Percentiles rank a stretch among this genome's conserved stretches.
Evolutionary conservation across 30 jellyfish, hydroid and myxozoan genomes (phyloP).

Genomic region (Clytia hemisphaerica): DNA sequence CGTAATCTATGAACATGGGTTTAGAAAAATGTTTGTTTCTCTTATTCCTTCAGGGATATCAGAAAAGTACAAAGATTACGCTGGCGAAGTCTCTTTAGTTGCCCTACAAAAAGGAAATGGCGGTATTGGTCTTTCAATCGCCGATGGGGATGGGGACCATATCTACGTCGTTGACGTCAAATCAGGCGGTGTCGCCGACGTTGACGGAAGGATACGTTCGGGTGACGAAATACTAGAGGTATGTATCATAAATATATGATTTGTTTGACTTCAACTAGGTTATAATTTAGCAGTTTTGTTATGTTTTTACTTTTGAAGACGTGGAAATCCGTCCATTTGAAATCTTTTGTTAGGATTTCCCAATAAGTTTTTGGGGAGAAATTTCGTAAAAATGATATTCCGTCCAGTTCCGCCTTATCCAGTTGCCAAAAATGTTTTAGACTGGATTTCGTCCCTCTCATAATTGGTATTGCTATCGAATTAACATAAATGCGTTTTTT

Average conservation of each 20-base stretch:
- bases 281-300: neutral
- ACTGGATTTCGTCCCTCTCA: too few species aligned
- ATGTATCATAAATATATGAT: neutral
- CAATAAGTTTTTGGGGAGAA: too few species aligned
- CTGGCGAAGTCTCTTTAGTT: constrained; percentile 69
- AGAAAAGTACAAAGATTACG: constrained; percentile 60
- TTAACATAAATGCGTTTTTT: too few species aligned
- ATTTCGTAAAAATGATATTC: too few species aligned
- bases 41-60: neutral
- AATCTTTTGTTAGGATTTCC: too few species aligned
- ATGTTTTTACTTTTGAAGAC: neutral
- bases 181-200: constrained; percentile 88
- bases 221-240: constrained; percentile 95
- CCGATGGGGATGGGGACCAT: constrained; percentile 88
- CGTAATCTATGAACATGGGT: too few species aligned
- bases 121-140: constrained; percentile 89
- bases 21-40: too few species aligned
- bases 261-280: neutral
- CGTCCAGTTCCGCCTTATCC: too few species aligned
- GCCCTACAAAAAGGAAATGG: constrained; percentile 51
- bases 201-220: constrained; percentile 69
- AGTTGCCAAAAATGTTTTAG: too few species aligned
- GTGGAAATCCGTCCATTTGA: neutral
- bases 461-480: too few species aligned
- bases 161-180: constrained; percentile 79